phyloP scores from a whole-genome alignment of 2,888 invertebrate genomes.

The Mamestra brassicae region DNA sequence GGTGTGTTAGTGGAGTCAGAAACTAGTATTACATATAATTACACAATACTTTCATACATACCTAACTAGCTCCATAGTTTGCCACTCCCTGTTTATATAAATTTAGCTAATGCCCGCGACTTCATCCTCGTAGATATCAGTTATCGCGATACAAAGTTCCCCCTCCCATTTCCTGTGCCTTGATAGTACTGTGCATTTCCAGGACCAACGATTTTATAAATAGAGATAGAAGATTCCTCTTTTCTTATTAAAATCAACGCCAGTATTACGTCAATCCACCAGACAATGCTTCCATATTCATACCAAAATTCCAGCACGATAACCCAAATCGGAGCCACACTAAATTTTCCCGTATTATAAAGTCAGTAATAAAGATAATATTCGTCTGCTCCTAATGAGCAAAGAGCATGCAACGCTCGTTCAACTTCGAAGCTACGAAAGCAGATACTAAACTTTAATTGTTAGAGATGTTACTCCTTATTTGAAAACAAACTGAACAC shows the following conservation, averaged over 20 bases:
- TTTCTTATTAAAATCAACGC: neutral
- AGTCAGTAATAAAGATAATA: conserved; percentile 55
- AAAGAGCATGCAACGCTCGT: conserved; percentile 53
- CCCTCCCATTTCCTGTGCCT: too few relatives aligned
- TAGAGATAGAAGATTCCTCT: neutral
- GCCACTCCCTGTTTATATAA: too few relatives aligned
- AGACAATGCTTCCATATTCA: conserved; percentile 28
- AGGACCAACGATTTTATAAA: too few relatives aligned
- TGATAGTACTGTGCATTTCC: too few relatives aligned
- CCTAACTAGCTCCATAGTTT: too few relatives aligned
- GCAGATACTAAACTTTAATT: conserved; percentile 59
- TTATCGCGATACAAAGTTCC: too few relatives aligned
- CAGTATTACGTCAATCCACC: conserved; percentile 19
- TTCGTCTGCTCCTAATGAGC: conserved; percentile 55
- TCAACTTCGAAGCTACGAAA: conserved; percentile 50
- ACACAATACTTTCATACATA: too few relatives aligned
- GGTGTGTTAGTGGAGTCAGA: too few relatives aligned
- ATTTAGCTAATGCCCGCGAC: too few relatives aligned
- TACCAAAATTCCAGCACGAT: conserved; percentile 33
- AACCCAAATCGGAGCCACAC: conserved; percentile 43
- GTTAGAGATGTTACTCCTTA: conserved; percentile 51
- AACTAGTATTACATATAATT: too few relatives aligned
- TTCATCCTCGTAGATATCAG: too few relatives aligned
- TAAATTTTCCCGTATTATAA: conserved; percentile 48
- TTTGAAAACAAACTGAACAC: conserved; percentile 44